Evolutionary conservation across 2,113 vertebrate genomes (phyloP).

Genomic region (Podiceps cristatus): DNA sequence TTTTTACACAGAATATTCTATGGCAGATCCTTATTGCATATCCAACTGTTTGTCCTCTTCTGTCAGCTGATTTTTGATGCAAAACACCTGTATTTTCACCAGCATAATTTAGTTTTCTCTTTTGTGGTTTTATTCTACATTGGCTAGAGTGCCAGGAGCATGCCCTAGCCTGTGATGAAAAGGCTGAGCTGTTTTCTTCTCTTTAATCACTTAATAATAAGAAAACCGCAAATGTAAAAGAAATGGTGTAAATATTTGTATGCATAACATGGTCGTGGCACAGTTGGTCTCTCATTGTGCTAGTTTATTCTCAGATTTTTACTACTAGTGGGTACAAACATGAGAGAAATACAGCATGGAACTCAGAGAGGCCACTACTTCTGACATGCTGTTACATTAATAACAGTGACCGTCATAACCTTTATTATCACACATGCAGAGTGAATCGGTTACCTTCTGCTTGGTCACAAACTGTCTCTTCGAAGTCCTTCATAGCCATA

Average conservation of each 20-base stretch:
- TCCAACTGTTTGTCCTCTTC: background rate
- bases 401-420: background rate
- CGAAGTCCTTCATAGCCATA: background rate
- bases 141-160: background rate
- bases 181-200: background rate
- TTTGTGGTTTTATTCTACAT: background rate
- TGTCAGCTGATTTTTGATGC: background rate
- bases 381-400: background rate
- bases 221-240: background rate
- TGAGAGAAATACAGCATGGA: background rate
- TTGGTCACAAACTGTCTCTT: background rate
- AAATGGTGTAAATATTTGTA: background rate
- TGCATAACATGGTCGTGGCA: background rate
- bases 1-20: background rate
- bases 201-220: background rate
- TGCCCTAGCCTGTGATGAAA: background rate
- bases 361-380: background rate
- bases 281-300: background rate
- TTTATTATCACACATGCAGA: background rate
- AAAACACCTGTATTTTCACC: background rate
- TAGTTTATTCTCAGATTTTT: background rate
- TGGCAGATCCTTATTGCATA: rapidly evolving
- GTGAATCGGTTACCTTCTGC: background rate
- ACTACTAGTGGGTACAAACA: background rate
- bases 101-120: background rate